Evolutionary conservation across 2,113 vertebrate species (phyloP).

Genomic region (Candoia aspera): DNA sequence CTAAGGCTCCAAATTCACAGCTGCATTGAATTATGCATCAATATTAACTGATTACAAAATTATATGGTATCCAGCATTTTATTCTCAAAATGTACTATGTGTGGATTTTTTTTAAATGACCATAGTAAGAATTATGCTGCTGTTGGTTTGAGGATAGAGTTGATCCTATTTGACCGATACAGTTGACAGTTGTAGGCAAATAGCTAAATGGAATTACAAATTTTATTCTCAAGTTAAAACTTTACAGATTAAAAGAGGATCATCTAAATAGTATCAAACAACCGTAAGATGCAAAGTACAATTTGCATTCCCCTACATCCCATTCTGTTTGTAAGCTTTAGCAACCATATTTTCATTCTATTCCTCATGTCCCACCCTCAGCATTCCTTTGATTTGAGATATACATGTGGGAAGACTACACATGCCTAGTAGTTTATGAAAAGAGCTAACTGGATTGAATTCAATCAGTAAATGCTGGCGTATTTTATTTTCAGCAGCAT

Average conservation of each 20-base stretch:
- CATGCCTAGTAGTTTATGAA: neutral
- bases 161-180: neutral
- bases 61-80: slow-evolving; percentile 20
- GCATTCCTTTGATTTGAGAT: neutral
- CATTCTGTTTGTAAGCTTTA: neutral
- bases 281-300: neutral
- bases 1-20: slow-evolving; percentile 20
- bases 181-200: neutral
- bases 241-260: neutral
- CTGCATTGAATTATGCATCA: slow-evolving; percentile 27
- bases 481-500: neutral
- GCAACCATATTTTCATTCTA: neutral
- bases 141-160: neutral
- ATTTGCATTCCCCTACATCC: neutral
- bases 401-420: neutral
- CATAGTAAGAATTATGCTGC: neutral
- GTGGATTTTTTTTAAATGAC: neutral
- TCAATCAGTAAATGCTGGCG: neutral
- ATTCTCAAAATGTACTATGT: slow-evolving; percentile 23
- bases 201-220: neutral
- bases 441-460: neutral
- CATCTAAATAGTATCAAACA: neutral
- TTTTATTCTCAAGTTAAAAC: neutral
- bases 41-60: slow-evolving; percentile 25
- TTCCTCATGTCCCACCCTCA: neutral